phyloP scores from a whole-genome alignment of 2,797 vertebrate genomes.

The Coregonus ussuriensis region DNA sequence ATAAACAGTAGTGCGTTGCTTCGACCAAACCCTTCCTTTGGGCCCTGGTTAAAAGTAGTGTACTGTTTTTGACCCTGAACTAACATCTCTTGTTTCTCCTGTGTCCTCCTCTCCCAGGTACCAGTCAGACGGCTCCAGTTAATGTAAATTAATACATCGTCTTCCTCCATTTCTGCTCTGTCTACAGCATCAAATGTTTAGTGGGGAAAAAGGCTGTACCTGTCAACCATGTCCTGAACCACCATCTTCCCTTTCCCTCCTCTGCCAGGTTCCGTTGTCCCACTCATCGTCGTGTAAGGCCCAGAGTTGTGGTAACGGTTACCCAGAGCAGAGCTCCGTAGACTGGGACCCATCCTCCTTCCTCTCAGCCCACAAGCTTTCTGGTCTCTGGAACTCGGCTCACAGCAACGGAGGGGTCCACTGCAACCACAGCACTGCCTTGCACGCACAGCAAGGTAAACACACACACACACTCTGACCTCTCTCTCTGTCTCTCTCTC shows the following conservation, averaged over 20 bases:
- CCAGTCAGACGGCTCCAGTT: background rate
- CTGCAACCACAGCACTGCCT: slow-evolving; percentile 82
- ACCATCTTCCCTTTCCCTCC: slow-evolving; percentile 26
- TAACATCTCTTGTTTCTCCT: too few relatives aligned
- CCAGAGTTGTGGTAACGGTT: slow-evolving; percentile 93
- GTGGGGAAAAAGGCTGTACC: background rate
- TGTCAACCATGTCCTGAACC: background rate
- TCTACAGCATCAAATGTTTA: background rate
- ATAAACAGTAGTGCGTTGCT: too few relatives aligned
- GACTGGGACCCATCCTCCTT: slow-evolving; percentile 99
- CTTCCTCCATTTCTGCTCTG: background rate
- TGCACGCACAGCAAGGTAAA: slow-evolving; percentile 86
- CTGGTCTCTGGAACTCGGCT: slow-evolving; percentile 96
- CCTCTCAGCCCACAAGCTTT: slow-evolving; percentile 98
- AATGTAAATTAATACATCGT: background rate
- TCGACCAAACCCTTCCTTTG: too few relatives aligned
- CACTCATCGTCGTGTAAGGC: slow-evolving; percentile 95
- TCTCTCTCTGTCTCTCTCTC: too few relatives aligned
- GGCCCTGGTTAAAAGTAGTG: too few relatives aligned
- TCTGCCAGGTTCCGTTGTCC: slow-evolving; percentile 87
- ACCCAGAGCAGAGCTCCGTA: slow-evolving; percentile 93
- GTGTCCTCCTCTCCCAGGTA: too few relatives aligned
- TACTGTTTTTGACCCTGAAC: too few relatives aligned
- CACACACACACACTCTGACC: slow-evolving; percentile 40
- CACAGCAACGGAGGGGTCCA: slow-evolving; percentile 86